Conservation (phyloP, 2,113 vertebrate species). For the Benitochromis conjunctus region DNA sequence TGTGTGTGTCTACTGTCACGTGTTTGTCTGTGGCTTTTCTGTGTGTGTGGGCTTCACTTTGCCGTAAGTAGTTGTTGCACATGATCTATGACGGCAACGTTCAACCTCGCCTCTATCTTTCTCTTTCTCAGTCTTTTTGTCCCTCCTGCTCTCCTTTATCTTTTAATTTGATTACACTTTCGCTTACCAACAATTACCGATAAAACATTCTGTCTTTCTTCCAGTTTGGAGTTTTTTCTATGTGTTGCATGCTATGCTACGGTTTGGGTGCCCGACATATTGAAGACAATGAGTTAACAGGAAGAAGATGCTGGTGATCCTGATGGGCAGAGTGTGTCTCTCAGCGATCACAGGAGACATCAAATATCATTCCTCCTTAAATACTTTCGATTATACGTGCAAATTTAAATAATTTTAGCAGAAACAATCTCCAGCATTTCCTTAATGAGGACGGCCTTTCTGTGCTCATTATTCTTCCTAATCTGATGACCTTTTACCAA, state of each 20-base stretch:
- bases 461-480: not conserved
- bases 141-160: not conserved
- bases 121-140: not conserved
- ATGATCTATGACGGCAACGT: slow-evolving; percentile 27
- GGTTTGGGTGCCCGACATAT: not conserved
- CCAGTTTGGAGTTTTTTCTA: accelerated
- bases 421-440: not conserved
- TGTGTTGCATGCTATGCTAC: not conserved
- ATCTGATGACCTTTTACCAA: not conserved
- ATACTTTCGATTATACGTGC: not conserved
- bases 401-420: not conserved
- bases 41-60: slow-evolving; percentile 45
- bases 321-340: not conserved
- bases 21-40: slow-evolving; percentile 40
- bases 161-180: slow-evolving; percentile 11
- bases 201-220: not conserved
- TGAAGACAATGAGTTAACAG: not conserved
- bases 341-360: not conserved
- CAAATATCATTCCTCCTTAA: not conserved
- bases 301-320: not conserved
- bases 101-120: not conserved
- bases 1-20: slow-evolving; percentile 11
- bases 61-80: slow-evolving; percentile 33
- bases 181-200: not conserved
- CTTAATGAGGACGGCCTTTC: accelerated